A percentile compares a stretch with the other conserved stretches of the same genome.
Conservation (phyloP, 2,113 vertebrate species). For the Cephalopterus ornatus region DNA sequence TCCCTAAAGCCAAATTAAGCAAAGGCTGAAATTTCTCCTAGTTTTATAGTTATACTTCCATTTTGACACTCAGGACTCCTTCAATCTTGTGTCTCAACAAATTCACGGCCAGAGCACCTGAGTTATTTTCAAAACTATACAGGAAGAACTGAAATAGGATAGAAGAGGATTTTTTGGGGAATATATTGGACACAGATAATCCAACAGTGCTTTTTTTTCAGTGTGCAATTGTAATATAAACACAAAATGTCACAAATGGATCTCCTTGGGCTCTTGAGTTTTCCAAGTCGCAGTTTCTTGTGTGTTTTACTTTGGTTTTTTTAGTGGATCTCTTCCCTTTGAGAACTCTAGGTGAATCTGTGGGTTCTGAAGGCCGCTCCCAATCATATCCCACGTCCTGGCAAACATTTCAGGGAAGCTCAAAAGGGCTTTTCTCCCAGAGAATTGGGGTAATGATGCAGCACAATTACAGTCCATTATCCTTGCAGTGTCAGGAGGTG, state of each 20-base stretch:
- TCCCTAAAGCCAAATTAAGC: neutral
- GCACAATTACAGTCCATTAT: conserved; percentile 11
- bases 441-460: conserved; percentile 25
- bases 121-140: neutral
- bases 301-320: neutral
- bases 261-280: neutral
- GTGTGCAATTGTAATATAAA: neutral
- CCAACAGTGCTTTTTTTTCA: neutral
- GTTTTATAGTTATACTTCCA: neutral
- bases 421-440: neutral
- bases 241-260: neutral
- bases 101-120: neutral
- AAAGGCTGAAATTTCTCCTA: neutral
- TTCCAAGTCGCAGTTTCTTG: neutral
- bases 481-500: conserved; percentile 45
- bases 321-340: neutral
- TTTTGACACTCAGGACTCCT: neutral
- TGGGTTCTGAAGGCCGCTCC: conserved; percentile 27
- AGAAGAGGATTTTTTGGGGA: neutral
- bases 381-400: neutral
- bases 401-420: neutral
- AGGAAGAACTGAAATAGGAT: neutral
- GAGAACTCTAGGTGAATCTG: conserved; percentile 23
- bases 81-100: neutral
- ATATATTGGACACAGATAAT: neutral